A percentile compares a stretch with the other conserved stretches of the same genome.
phyloP scores from a whole-genome alignment of 1,140 invertebrate genomes.

The Holcopasites calliopsidis region DNA sequence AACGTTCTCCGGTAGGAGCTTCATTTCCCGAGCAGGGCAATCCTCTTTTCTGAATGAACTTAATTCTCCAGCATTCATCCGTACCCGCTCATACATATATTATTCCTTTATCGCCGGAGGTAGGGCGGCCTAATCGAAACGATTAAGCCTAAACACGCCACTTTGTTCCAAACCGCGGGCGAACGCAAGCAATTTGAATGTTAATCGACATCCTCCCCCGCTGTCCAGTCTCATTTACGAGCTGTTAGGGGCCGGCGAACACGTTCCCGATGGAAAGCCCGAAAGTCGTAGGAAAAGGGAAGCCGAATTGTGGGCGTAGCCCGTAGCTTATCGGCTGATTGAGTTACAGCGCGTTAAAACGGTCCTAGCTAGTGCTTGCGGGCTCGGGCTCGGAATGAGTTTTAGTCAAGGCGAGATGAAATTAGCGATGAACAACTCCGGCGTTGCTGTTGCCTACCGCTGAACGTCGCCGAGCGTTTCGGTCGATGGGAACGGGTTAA shows the following conservation, averaged over 20 bases:
- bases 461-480: background rate
- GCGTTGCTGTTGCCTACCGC: constrained; percentile 34
- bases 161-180: constrained; percentile 36
- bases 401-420: constrained; percentile 45
- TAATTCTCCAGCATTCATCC: constrained; percentile 7
- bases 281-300: constrained; percentile 63
- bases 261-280: constrained; percentile 43
- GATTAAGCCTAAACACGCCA: constrained; percentile 21
- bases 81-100: background rate
- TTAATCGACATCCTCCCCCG: constrained; percentile 26
- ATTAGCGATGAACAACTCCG: constrained; percentile 49
- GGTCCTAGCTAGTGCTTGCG: too few species aligned
- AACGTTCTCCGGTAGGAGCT: background rate
- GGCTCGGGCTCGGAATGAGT: constrained; percentile 37
- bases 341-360: constrained; percentile 67
- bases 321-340: constrained; percentile 66
- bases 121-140: background rate
- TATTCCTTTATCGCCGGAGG: too few species aligned
- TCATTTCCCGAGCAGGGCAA: too few species aligned
- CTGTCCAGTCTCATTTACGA: constrained; percentile 31
- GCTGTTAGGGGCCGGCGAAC: background rate
- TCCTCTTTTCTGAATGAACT: constrained; percentile 10
- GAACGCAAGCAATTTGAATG: constrained; percentile 44
- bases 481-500: background rate
- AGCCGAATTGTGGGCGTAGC: constrained; percentile 59